A percentile compares a stretch with the other conserved stretches of the same genome.
Evolutionary conservation across 1,140 invertebrate genomes (phyloP).

Genomic region (Aporrectodea caliginosa): DNA sequence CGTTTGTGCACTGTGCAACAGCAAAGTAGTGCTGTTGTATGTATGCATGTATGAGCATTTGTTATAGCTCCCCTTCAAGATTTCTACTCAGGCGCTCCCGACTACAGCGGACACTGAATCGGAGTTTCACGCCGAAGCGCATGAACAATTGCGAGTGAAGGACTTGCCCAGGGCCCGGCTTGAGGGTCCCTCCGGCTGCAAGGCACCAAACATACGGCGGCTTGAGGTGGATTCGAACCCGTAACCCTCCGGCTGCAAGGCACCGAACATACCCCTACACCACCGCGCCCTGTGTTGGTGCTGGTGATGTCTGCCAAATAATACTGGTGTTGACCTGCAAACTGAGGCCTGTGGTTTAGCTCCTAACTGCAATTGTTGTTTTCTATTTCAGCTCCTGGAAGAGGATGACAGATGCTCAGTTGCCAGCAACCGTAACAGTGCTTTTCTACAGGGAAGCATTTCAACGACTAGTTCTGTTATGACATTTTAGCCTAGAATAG

Average conservation of each 20-base stretch:
- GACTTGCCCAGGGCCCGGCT: no score
- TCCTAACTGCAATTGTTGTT: neutral
- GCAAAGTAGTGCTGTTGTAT: no score
- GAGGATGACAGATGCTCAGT: neutral
- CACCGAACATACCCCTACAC: neutral
- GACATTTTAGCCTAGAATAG: neutral
- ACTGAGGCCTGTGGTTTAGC: no score
- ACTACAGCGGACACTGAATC: no score
- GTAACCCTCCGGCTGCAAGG: neutral
- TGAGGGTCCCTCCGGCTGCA: no score
- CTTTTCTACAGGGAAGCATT: neutral
- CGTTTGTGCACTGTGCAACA: no score
- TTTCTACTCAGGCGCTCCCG: no score
- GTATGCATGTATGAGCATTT: no score
- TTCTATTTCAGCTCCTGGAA: neutral
- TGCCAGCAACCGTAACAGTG: neutral
- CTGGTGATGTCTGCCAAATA: neutral
- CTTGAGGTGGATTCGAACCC: neutral
- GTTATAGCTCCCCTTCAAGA: no score
- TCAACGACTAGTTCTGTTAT: neutral
- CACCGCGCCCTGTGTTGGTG: neutral
- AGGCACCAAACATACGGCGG: neutral
- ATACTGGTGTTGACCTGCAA: neutral
- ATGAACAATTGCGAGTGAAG: no score
- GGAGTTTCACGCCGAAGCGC: no score